These are phyloP conservation scores for Danio aesculapii DNA, from an alignment of 2,797 vertebrate species.

Conservation along the genomic window DNA sequence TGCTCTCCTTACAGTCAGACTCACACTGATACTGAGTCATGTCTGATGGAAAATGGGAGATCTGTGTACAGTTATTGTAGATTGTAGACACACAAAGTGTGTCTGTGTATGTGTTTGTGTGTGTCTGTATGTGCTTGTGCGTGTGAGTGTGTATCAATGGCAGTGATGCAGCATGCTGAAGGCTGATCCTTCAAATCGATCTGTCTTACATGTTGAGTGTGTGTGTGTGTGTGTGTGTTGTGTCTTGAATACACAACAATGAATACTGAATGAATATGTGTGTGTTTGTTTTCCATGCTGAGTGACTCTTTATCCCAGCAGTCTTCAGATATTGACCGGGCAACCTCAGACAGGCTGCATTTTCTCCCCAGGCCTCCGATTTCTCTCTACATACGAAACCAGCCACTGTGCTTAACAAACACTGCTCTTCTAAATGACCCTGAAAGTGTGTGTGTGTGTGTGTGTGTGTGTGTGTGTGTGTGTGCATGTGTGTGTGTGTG, in stretches of 20 bases:
- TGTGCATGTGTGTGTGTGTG: not conserved
- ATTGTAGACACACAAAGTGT: no score
- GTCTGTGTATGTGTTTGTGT: constrained; percentile 26
- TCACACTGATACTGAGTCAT: no score
- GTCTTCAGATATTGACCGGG: constrained; percentile 52
- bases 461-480: not conserved
- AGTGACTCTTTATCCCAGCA: constrained; percentile 57
- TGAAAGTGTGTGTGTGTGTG: constrained; percentile 2
- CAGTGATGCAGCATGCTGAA: constrained; percentile 11
- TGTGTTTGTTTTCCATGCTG: constrained; percentile 45
- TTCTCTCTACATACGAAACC: constrained; percentile 11
- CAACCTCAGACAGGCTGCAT: constrained; percentile 42
- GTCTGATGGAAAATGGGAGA: no score
- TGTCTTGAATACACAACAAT: no score
- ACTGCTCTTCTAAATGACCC: constrained; percentile 14
- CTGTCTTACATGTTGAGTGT: constrained; percentile 46
- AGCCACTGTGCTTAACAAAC: constrained; percentile 32
- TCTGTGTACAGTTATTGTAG: no score
- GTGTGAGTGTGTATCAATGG: not conserved
- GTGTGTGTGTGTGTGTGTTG: constrained; percentile 18
- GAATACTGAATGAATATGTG: constrained; percentile 51
- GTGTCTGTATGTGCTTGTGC: constrained; percentile 14
- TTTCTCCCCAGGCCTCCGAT: constrained; percentile 15
- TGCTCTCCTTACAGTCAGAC: no score
- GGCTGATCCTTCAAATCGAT: constrained; percentile 26